phyloP scores from a whole-genome alignment of 2,797 vertebrate species.

The Centropyge bicolor region DNA sequence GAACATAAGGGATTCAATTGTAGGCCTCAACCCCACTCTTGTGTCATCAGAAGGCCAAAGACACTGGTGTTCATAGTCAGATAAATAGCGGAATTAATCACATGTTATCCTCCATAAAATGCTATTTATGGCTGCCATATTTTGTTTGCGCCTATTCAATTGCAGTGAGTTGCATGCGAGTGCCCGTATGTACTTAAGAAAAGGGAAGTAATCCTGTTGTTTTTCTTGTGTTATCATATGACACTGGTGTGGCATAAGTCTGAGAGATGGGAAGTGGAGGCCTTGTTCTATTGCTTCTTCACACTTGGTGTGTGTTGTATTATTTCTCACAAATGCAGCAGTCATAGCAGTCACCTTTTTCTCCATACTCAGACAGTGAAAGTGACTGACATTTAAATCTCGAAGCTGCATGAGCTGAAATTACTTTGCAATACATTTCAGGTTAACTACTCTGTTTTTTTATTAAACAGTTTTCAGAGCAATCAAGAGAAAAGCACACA shows the following conservation, averaged over 20 bases:
- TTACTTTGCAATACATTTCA: background rate
- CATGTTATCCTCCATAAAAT: background rate
- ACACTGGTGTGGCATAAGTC: conserved; percentile 16
- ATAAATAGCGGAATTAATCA: background rate
- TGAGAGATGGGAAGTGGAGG: conserved; percentile 36
- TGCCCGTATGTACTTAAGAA: conserved; percentile 10
- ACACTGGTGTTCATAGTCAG: background rate
- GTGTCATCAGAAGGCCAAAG: background rate
- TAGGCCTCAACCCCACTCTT: background rate
- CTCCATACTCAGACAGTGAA: conserved; percentile 5
- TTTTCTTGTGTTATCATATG: conserved; percentile 14
- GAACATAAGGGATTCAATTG: background rate
- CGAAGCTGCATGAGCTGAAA: background rate
- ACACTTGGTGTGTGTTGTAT: conserved; percentile 21
- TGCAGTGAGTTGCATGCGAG: background rate
- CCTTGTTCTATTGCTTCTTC: conserved; percentile 17
- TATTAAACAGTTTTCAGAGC: background rate
- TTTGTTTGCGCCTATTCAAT: background rate
- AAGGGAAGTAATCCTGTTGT: conserved; percentile 6
- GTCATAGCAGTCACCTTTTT: conserved; percentile 1
- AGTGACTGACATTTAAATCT: conserved; percentile 45
- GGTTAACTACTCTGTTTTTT: background rate
- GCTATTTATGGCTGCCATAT: background rate
- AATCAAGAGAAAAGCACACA: conserved; percentile 13
- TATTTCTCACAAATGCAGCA: conserved; percentile 32